Evolutionary conservation across 2,888 invertebrate genomes (phyloP).

Genomic region (Parochlus steinenii): DNA sequence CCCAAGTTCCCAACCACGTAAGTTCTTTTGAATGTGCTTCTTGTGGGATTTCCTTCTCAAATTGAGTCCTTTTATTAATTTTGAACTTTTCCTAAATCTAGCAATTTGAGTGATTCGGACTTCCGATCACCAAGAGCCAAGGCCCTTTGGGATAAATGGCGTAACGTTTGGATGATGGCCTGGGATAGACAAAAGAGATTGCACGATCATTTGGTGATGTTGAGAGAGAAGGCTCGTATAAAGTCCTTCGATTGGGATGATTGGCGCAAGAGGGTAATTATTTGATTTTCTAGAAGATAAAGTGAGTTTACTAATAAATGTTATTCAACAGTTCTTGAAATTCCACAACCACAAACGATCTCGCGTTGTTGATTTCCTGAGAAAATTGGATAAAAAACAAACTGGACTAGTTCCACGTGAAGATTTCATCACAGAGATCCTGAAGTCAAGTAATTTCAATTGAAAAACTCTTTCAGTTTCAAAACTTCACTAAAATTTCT

Average conservation of each 20-base stretch:
- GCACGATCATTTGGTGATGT: conserved; percentile 81
- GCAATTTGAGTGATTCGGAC: conserved; percentile 56
- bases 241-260: conserved; percentile 99
- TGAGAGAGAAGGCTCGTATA: conserved; percentile 86
- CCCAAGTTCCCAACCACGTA: conserved; percentile 66
- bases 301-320: conserved; percentile 1
- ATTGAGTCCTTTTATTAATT: background rate
- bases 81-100: background rate
- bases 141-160: conserved; percentile 93
- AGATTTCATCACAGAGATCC: conserved; percentile 96
- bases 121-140: conserved; percentile 83
- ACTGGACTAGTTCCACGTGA: conserved; percentile 90
- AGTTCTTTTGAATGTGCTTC: conserved; percentile 14
- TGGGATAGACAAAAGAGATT: conserved; percentile 92
- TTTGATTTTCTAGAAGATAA: conserved; percentile 5
- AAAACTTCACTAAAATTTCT: background rate
- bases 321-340: conserved; percentile 61
- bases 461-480: conserved; percentile 1
- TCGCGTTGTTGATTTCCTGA: conserved; percentile 92
- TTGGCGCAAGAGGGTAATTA: conserved; percentile 82
- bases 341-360: conserved; percentile 99
- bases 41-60: background rate
- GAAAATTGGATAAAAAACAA: conserved; percentile 96
- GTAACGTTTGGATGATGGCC: conserved; percentile 91
- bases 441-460: conserved; percentile 70